Evolutionary conservation across 2,113 vertebrate genomes (phyloP).

Genomic region (Cavia aperea): DNA sequence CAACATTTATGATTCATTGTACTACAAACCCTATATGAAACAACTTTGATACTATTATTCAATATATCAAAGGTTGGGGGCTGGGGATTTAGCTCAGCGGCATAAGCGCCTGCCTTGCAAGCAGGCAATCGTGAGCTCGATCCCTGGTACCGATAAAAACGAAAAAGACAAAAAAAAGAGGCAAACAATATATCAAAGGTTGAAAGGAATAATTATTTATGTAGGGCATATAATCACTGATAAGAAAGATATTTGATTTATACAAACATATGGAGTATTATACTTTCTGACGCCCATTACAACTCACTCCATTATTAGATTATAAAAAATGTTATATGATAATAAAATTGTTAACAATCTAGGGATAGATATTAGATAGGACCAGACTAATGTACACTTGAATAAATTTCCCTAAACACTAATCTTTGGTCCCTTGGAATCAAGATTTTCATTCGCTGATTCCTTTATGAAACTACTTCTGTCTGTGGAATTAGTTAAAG

Average conservation of each 20-base stretch:
- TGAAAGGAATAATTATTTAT: background rate
- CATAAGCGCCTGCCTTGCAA: too few relatives aligned
- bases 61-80: background rate
- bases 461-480: background rate
- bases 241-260: constrained; percentile 5
- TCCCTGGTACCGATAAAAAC: too few relatives aligned
- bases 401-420: constrained; percentile 14
- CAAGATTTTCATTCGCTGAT: background rate
- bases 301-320: background rate
- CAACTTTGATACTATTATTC: background rate
- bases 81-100: too few relatives aligned
- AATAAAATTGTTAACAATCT: constrained; percentile 12
- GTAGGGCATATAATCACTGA: background rate
- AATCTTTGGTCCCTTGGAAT: background rate
- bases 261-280: background rate
- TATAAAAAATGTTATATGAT: background rate
- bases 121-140: too few relatives aligned
- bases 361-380: background rate
- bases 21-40: background rate
- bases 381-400: background rate
- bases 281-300: constrained; percentile 14
- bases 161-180: too few relatives aligned
- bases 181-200: background rate
- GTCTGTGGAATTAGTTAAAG: background rate
- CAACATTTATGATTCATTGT: constrained; percentile 2